These are phyloP conservation scores for Acrocephalus kingi DNA, from an alignment of 2,113 vertebrate species.

Conservation along the genomic window DNA sequence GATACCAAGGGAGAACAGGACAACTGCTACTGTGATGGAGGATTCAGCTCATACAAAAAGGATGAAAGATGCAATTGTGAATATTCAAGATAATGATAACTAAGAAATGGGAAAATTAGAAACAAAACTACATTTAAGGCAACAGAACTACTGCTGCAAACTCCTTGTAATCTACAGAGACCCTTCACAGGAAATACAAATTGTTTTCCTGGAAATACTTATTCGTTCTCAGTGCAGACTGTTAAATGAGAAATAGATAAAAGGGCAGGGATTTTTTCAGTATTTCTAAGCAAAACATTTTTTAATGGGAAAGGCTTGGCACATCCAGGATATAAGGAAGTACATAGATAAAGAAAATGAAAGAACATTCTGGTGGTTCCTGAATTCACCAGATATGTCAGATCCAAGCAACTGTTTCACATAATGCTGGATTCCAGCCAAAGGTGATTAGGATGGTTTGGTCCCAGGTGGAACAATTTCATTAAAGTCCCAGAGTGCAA, in stretches of 20 bases:
- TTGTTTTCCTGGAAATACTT: background rate
- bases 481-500: background rate
- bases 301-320: background rate
- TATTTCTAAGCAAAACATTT: background rate
- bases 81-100: background rate
- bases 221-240: background rate
- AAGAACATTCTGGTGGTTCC: background rate
- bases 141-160: background rate
- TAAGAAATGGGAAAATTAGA: background rate
- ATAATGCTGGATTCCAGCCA: background rate
- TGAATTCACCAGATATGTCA: background rate
- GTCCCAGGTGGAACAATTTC: background rate
- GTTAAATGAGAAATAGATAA: background rate
- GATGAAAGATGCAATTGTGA: background rate
- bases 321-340: background rate
- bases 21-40: background rate
- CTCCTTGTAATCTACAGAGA: background rate
- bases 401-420: background rate
- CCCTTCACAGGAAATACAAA: background rate
- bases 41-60: background rate
- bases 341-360: background rate
- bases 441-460: background rate
- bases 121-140: background rate
- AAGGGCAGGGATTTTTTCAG: background rate
- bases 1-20: background rate